Percentiles rank a stretch among this genome's conserved stretches.
Evolutionary conservation across 2,888 invertebrate genomes (phyloP).

Genomic region (Tillus elongatus): DNA sequence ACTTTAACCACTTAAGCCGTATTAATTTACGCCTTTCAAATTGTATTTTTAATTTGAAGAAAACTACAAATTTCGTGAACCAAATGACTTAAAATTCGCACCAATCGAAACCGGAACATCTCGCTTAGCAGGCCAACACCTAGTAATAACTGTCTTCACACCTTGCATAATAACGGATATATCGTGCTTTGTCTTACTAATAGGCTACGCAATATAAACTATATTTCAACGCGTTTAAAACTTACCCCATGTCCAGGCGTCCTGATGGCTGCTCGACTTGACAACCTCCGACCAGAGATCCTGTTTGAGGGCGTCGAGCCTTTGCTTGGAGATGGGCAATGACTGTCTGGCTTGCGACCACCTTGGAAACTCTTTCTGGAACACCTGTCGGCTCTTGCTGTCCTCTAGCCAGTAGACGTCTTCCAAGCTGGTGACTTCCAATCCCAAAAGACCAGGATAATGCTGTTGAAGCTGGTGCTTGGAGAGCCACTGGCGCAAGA

Average conservation of each 20-base stretch:
- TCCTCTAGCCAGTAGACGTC: slow-evolving; percentile 85
- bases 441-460: slow-evolving; percentile 63
- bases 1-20: too few relatives aligned
- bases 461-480: slow-evolving; percentile 64
- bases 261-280: slow-evolving; percentile 76
- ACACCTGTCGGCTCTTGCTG: slow-evolving; percentile 62
- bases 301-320: slow-evolving; percentile 66
- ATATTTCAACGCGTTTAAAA: too few relatives aligned
- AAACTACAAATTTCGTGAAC: too few relatives aligned
- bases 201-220: too few relatives aligned
- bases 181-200: too few relatives aligned
- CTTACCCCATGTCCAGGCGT: slow-evolving; percentile 82
- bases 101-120: too few relatives aligned
- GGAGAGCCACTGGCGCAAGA: slow-evolving; percentile 76
- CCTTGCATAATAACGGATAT: too few relatives aligned
- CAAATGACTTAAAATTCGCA: too few relatives aligned
- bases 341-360: slow-evolving; percentile 77
- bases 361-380: slow-evolving; percentile 59
- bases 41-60: too few relatives aligned
- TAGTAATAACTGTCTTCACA: too few relatives aligned
- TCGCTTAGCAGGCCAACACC: too few relatives aligned
- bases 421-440: slow-evolving; percentile 77
- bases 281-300: slow-evolving; percentile 81
- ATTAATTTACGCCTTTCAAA: too few relatives aligned
- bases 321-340: slow-evolving; percentile 72